Percentiles rank a stretch among this genome's conserved stretches.
Evolutionary conservation across 2,888 invertebrate species (phyloP).

Genomic region (Cantharis flavilabris): DNA sequence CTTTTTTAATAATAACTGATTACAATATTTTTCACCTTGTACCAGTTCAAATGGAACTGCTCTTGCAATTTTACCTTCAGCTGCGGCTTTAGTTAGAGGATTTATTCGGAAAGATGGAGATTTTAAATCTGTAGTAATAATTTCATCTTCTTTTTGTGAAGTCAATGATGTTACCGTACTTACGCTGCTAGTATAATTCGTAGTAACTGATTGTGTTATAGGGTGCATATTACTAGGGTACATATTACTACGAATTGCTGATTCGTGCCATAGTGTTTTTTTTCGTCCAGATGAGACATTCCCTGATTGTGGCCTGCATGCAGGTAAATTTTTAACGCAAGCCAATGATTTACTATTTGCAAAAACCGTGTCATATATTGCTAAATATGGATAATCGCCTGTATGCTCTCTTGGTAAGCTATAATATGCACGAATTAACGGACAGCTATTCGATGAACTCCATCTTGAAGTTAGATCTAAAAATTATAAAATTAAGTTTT

Average conservation of each 20-base stretch:
- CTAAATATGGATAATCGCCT: conserved; percentile 51
- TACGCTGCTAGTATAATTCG: background rate
- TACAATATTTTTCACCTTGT: background rate
- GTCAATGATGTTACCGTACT: background rate
- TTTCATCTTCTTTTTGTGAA: background rate
- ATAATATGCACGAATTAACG: conserved; percentile 63
- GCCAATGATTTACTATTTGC: conserved; percentile 26
- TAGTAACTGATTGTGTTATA: background rate
- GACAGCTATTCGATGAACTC: conserved; percentile 59
- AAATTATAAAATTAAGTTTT: conserved; percentile 20
- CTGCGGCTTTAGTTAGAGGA: conserved; percentile 48
- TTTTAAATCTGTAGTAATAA: background rate
- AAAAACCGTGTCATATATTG: conserved; percentile 39
- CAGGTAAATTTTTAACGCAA: conserved; percentile 32
- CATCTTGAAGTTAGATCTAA: conserved; percentile 61
- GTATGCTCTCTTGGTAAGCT: conserved; percentile 62
- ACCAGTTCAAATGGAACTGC: conserved; percentile 26
- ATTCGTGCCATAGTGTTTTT: background rate
- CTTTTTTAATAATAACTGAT: background rate
- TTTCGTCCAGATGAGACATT: conserved; percentile 47
- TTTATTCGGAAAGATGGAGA: conserved; percentile 42
- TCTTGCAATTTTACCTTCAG: conserved; percentile 28
- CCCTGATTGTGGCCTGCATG: conserved; percentile 49
- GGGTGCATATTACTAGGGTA: background rate
- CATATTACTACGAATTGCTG: no score